phyloP scores from a whole-genome alignment of 2,797 vertebrate genomes.

The Sebastes cheni region DNA sequence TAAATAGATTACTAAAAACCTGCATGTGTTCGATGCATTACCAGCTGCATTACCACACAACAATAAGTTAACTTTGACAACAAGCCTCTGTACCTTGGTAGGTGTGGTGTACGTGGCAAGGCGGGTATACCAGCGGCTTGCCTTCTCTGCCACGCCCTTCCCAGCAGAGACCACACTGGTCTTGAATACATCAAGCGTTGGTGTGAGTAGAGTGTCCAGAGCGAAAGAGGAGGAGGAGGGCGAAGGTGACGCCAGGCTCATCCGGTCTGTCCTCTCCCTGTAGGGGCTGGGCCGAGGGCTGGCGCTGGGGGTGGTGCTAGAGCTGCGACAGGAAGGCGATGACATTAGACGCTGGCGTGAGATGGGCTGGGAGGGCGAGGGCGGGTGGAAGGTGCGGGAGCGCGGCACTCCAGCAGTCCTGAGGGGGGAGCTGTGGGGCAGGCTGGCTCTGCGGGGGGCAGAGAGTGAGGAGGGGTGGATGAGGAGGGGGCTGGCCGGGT shows the following conservation, averaged over 20 bases:
- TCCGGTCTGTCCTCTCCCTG: conserved; percentile 76
- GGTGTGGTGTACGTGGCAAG: conserved; percentile 88
- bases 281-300: conserved; percentile 85
- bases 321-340: conserved; percentile 81
- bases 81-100: conserved; percentile 78
- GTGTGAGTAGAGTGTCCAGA: conserved; percentile 89
- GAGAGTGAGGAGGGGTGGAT: conserved; percentile 59
- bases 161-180: conserved; percentile 93
- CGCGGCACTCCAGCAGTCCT: conserved; percentile 80
- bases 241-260: conserved; percentile 78
- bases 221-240: conserved; percentile 85
- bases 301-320: conserved; percentile 65
- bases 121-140: conserved; percentile 93
- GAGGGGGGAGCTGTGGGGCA: conserved; percentile 85
- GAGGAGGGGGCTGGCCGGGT: conserved; percentile 76
- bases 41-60: neutral
- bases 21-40: neutral
- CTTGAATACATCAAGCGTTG: conserved; percentile 90
- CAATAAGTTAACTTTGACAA: neutral
- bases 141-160: conserved; percentile 94
- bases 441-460: conserved; percentile 70
- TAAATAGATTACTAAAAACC: neutral
- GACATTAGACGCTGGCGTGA: conserved; percentile 87
- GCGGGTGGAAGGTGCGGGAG: conserved; percentile 84
- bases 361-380: conserved; percentile 84